Evolutionary conservation across 2,888 invertebrate species (phyloP), one percentile per base, ranked within the genome.

Genomic region (Tachina grossa): DNA sequence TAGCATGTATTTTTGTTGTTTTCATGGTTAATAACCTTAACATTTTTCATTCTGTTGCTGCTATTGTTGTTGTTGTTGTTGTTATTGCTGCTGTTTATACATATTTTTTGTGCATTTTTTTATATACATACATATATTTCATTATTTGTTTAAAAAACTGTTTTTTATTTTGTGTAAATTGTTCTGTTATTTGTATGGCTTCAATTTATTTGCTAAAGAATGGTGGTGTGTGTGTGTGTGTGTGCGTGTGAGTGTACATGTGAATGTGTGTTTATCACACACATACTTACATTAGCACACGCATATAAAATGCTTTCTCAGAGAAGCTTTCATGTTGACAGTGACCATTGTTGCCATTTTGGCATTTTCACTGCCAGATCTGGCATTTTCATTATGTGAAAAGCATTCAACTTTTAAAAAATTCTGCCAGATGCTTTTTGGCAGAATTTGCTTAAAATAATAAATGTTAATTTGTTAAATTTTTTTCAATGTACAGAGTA

Each of bases 111-210:
- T 74, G 61, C 22, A 57, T 69, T 63, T 31, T 74, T 43, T 77
- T 22, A n/a, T n/a, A n/a, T n/a, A n/a, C n/a, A n/a, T n/a, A n/a
- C 10, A 45, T 47, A 59, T 59, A 74, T 78, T 71, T 76, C 39
- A 66, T 76, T 80, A 72, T 83, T 78, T 76, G 49, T 84, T 69
- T 39, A 22, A 69, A 66, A 66, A 57, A 13, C 31, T 1, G 5
- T 72, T 71, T 53, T 59, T 66, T 65, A 31, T 53, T 76, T 76
- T 71, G 49, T 79, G 22, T 51, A 74, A 81, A 77, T 71, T 75
- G 65, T 79, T 79, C 83, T 78, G 76, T 79, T 85, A 82, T 81
- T 84, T 84, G 80, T 85, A 85, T 85, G 85, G 85, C 85, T 85
- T 85, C 85, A 83, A 76, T 76, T 68, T 66, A 59, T 66, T 83